These are phyloP conservation scores for Astropecten irregularis DNA, from an alignment of 53 echinoderm and acorn worm species.

Conservation along the genomic window DNA sequence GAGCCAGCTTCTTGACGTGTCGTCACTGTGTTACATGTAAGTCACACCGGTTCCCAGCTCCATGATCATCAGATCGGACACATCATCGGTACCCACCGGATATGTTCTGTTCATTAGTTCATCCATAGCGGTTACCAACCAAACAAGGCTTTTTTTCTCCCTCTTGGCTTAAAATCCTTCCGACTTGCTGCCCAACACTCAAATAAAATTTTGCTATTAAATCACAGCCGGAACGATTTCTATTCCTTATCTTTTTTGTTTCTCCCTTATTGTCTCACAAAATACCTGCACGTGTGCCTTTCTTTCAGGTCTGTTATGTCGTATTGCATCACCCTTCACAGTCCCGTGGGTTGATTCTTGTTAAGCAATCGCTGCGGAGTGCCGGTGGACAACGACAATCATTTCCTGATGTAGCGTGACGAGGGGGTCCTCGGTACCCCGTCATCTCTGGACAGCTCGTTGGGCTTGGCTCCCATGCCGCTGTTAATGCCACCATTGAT, in stretches of 20 bases:
- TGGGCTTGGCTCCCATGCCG: slow-evolving; percentile 50
- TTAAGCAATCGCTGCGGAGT: background rate
- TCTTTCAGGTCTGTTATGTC: background rate
- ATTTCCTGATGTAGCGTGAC: slow-evolving; percentile 96
- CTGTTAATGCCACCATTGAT: slow-evolving; percentile 87
- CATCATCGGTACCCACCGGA: background rate
- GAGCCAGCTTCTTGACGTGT: no score
- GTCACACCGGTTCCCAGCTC: no score
- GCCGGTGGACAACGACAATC: slow-evolving; percentile 18
- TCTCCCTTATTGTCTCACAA: no score
- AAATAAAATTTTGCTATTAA: no score
- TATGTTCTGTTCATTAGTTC: background rate
- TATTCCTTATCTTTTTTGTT: no score
- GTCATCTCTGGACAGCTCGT: slow-evolving; percentile 67
- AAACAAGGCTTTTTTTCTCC: no score
- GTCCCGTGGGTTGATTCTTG: background rate
- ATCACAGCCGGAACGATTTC: no score
- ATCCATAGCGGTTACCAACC: background rate
- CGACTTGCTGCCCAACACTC: no score
- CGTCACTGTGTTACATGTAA: no score
- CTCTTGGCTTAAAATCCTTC: no score
- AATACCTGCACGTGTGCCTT: background rate
- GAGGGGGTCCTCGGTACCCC: slow-evolving; percentile 88
- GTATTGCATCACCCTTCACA: slow-evolving; percentile 33
- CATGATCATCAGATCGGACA: no score